Conservation (phyloP, 2,888 invertebrate species). For the Papilio protenor region DNA sequence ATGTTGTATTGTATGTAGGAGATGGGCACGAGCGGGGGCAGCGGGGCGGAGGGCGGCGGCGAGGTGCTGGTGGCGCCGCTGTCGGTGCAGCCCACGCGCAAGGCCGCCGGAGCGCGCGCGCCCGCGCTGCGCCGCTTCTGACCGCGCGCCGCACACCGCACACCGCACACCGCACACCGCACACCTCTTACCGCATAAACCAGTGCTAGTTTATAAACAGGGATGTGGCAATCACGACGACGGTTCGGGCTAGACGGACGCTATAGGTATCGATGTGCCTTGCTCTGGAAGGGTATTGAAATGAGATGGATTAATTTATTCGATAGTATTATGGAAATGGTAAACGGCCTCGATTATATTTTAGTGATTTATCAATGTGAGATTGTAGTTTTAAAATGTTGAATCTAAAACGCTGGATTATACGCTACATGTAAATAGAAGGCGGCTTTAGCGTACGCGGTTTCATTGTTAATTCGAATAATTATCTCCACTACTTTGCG, state of each 20-base stretch:
- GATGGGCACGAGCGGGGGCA: slow-evolving; percentile 85
- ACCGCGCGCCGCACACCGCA: slow-evolving; percentile 53
- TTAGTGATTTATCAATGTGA: slow-evolving; percentile 50
- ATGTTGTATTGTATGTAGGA: slow-evolving; percentile 80
- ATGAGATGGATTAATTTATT: slow-evolving; percentile 57
- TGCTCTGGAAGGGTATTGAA: slow-evolving; percentile 58
- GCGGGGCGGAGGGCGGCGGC: slow-evolving; percentile 80
- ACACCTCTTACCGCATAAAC: slow-evolving; percentile 38
- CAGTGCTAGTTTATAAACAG: slow-evolving; percentile 53
- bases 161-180: slow-evolving; percentile 45
- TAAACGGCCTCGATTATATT: slow-evolving; percentile 57
- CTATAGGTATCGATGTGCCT: slow-evolving; percentile 68
- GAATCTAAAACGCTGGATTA: slow-evolving; percentile 37
- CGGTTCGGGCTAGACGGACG: slow-evolving; percentile 56
- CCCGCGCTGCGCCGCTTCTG: slow-evolving; percentile 89
- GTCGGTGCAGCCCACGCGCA: slow-evolving; percentile 93
- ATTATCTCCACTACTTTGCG: slow-evolving; percentile 51
- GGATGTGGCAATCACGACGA: slow-evolving; percentile 57
- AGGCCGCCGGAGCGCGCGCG: slow-evolving; percentile 88
- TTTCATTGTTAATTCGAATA: slow-evolving; percentile 44
- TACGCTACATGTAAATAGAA: slow-evolving; percentile 41
- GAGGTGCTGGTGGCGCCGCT: slow-evolving; percentile 90
- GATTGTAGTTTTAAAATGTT: slow-evolving; percentile 47
- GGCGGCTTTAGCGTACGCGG: slow-evolving; percentile 25
- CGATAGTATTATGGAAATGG: slow-evolving; percentile 65